These are phyloP conservation scores for Steatocranus sp. DNA, from an alignment of 2,797 vertebrate species.

Conservation along the genomic window DNA sequence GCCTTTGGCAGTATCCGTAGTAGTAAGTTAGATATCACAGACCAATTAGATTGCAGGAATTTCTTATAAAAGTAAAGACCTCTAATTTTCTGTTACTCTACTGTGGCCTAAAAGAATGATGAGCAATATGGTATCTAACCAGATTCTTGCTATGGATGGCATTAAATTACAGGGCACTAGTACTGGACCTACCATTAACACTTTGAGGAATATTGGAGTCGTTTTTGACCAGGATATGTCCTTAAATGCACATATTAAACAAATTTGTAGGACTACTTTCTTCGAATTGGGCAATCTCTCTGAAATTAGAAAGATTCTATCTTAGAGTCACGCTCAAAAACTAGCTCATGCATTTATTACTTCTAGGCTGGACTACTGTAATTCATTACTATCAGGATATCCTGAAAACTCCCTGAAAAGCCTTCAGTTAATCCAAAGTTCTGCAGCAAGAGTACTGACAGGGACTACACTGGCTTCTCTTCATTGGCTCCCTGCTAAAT, in stretches of 20 bases:
- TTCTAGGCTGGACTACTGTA: neutral
- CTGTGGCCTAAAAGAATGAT: neutral
- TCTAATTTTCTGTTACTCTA: neutral
- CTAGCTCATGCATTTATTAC: neutral
- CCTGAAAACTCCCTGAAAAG: neutral
- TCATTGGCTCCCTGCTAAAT: neutral
- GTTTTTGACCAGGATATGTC: neutral
- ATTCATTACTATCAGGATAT: neutral
- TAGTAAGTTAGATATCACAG: neutral
- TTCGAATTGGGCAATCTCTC: neutral
- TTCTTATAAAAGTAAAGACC: neutral
- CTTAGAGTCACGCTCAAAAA: rapidly evolving
- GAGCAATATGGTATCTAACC: neutral
- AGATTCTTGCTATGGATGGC: neutral
- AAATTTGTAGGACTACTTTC: neutral
- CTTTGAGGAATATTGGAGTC: neutral
- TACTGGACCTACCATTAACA: neutral
- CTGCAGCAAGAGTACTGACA: neutral
- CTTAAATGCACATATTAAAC: neutral
- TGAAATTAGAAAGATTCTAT: neutral
- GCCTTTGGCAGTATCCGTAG: neutral
- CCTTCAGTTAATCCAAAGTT: neutral
- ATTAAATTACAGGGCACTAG: neutral
- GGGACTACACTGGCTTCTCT: neutral
- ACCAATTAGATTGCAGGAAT: neutral